Evolutionary conservation across 2,888 invertebrate species (phyloP).

Genomic region (Elmis aenea): DNA sequence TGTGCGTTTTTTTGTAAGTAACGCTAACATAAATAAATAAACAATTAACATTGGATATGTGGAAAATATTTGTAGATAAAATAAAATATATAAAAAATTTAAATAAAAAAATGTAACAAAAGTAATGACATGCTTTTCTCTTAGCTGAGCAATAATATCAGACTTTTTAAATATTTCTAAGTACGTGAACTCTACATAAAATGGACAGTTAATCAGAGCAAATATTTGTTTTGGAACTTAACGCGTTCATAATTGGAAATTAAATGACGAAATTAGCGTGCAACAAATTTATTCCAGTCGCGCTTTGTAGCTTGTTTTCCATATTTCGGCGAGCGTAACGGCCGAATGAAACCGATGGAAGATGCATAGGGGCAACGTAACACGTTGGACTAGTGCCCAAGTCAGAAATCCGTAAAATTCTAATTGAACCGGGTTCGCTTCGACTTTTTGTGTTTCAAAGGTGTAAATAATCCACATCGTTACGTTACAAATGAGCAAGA

Average conservation of each 20-base stretch:
- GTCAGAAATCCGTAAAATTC: constrained; percentile 90
- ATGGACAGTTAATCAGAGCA: constrained; percentile 13
- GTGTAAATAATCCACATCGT: constrained; percentile 96
- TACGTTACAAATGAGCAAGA: constrained; percentile 90
- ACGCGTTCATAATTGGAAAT: constrained; percentile 4
- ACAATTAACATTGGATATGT: no score
- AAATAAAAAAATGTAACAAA: no score
- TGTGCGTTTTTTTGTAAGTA: no score
- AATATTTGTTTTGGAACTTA: constrained; percentile 1
- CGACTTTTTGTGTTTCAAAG: constrained; percentile 90
- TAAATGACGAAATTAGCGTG: not conserved
- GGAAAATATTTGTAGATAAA: no score
- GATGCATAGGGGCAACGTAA: constrained; percentile 90
- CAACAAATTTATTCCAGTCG: constrained; percentile 68
- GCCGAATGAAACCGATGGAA: constrained; percentile 96
- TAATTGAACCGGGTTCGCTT: constrained; percentile 87
- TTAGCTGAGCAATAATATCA: constrained; percentile 23
- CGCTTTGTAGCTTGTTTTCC: constrained; percentile 93
- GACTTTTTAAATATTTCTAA: constrained; percentile 17
- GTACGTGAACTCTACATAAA: constrained; percentile 6
- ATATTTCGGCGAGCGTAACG: constrained; percentile 90
- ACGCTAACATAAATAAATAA: no score
- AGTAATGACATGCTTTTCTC: no score
- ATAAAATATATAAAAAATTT: no score
- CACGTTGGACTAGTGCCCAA: constrained; percentile 89